Conservation (phyloP, 2,888 invertebrate species). For the Acleris laterana region DNA sequence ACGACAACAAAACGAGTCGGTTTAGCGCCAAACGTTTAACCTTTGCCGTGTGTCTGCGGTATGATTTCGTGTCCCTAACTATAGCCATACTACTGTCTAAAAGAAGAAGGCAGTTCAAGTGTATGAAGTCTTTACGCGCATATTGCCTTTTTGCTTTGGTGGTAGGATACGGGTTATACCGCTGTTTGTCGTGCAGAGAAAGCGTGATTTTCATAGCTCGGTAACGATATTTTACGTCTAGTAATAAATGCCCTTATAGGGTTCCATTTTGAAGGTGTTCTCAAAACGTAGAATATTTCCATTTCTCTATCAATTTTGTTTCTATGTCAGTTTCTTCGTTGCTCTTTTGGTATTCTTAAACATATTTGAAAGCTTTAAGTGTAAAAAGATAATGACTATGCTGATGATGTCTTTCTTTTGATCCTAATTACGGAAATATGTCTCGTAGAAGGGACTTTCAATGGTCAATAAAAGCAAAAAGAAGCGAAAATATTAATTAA, state of each 20-base stretch:
- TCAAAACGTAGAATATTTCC: neutral
- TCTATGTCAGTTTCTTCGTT: neutral
- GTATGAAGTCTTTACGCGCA: too few species aligned
- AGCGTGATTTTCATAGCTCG: constrained; percentile 27
- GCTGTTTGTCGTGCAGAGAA: constrained; percentile 28
- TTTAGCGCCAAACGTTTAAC: constrained; percentile 60
- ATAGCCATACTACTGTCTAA: neutral
- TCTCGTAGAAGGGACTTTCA: too few species aligned
- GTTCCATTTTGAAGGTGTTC: constrained; percentile 2
- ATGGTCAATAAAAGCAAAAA: too few species aligned
- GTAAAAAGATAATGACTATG: too few species aligned
- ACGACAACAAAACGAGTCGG: constrained; percentile 46
- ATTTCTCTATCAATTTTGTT: neutral
- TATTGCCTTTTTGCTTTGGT: neutral
- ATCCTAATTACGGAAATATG: too few species aligned
- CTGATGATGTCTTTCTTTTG: too few species aligned
- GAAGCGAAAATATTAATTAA: too few species aligned
- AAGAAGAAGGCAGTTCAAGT: neutral
- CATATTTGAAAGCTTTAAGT: too few species aligned
- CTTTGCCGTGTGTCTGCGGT: constrained; percentile 40
- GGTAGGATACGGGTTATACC: neutral
- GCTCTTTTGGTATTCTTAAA: too few species aligned
- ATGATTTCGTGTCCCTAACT: constrained; percentile 17
- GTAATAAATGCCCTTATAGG: constrained; percentile 5
- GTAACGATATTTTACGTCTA: constrained; percentile 22